Base-by-base conservation (phyloP, 2,888 invertebrate genomes). In the Morpho achilles region DNA sequence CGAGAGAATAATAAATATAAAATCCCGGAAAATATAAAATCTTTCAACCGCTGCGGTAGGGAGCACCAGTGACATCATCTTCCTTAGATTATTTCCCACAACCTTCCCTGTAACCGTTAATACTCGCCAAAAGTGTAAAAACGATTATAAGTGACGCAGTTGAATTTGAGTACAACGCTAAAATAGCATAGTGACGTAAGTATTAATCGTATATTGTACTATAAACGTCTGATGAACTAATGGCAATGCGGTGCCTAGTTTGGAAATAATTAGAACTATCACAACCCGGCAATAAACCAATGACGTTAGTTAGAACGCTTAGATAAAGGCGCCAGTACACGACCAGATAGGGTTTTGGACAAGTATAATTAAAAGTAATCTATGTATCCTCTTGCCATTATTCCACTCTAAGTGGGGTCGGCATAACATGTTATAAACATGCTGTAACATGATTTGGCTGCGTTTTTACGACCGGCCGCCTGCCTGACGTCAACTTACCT, bases 211-310 rank as follows among this genome's bases (percentile, higher is more conserved):
- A 63, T 64, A 69, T 69, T 69, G 70, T 68, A 53, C 53, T 59
- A 46, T 63, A 53, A 53, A 51, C 45, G 42, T 49, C 50, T 50
- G 59, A 56, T 59, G 62, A 53, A 59, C 60, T 62, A 53, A 61
- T 57, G 50, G 49, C 42, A 46, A 22, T 45, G 41, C 42, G 46
- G 42, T 46, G 51, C 50, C 23, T 45, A 22, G 22, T 52, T 52
- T 47, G 42, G 43, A 32, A 49, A 10, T 57, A 53, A 62, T 58
- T 57, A 55, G 43, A 58, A 58, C 57, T 60, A 52, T 58, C 54
- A 43, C 46, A 47, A 46, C n/a, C 16, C 41, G 52, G 54, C 22
- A 41, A 80, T 73, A 77, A 79, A 77, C 79, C 52, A 32, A 58
- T 58, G 61, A 58, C 51, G 57, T 57, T 22, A 10, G 52, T 56